Percentiles rank a stretch among this genome's conserved stretches.
Evolutionary conservation across 2,888 invertebrate species (phyloP).

Genomic region (Cancer borealis): DNA sequence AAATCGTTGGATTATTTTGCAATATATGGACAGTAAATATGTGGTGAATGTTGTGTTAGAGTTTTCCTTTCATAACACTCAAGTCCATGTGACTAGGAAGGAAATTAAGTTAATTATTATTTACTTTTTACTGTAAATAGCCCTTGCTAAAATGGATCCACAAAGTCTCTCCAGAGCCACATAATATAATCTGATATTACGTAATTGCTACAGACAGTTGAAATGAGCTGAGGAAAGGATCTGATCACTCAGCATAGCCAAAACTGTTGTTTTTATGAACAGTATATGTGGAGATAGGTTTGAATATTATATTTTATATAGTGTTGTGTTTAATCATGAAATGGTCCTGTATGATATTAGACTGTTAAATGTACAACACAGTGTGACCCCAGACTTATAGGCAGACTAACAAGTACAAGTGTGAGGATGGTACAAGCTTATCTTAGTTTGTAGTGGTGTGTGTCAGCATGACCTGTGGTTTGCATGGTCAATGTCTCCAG

Average conservation of each 20-base stretch:
- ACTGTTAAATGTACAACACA: constrained; percentile 30
- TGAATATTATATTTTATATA: constrained; percentile 21
- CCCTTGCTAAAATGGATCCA: not conserved
- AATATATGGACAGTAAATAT: constrained; percentile 48
- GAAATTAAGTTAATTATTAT: not conserved
- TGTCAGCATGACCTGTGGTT: not conserved
- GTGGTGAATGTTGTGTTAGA: constrained; percentile 30
- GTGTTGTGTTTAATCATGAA: constrained; percentile 18
- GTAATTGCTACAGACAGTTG: not conserved
- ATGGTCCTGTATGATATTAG: constrained; percentile 18
- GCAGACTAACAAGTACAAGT: constrained; percentile 38
- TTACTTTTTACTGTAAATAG: not conserved
- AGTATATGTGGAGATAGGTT: not conserved
- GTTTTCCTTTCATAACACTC: not conserved
- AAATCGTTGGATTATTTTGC: constrained; percentile 38
- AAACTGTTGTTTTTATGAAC: not conserved
- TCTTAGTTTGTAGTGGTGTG: constrained; percentile 38
- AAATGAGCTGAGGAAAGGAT: constrained; percentile 30
- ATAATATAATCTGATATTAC: constrained; percentile 11
- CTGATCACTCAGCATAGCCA: not conserved
- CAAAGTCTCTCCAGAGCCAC: not conserved
- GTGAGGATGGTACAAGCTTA: constrained; percentile 41
- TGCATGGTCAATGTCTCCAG: constrained; percentile 29
- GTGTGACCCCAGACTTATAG: constrained; percentile 32
- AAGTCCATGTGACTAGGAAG: constrained; percentile 3